These are phyloP conservation scores for Dromococcyx pavoninus DNA, from an alignment of 2,797 vertebrate species.

Conservation along the genomic window DNA sequence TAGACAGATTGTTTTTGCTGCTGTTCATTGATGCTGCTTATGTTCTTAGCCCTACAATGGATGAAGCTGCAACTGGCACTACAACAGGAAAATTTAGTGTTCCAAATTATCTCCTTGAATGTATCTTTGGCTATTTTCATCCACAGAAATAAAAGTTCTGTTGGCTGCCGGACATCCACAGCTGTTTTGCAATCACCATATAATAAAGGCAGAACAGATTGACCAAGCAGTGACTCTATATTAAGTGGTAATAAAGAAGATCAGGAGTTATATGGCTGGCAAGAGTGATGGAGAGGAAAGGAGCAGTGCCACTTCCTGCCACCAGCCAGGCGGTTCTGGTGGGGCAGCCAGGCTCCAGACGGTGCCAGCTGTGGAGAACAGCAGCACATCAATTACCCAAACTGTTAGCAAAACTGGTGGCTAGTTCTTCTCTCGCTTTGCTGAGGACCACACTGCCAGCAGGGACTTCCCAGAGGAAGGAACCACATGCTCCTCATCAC, in stretches of 20 bases:
- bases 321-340: not conserved
- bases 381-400: not conserved
- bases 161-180: not conserved
- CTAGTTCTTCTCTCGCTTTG: not conserved
- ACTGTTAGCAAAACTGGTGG: not conserved
- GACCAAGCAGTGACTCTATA: not conserved
- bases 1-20: not conserved
- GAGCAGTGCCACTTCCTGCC: not conserved
- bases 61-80: not conserved
- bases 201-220: not conserved
- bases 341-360: not conserved
- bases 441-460: not conserved
- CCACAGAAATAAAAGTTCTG: not conserved
- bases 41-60: not conserved
- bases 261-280: not conserved
- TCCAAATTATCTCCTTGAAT: not conserved
- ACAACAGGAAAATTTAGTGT: not conserved
- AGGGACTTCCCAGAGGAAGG: not conserved
- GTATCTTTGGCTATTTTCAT: slow-evolving; percentile 9
- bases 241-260: slow-evolving; percentile 13
- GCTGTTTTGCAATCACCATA: not conserved
- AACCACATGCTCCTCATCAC: rapidly evolving
- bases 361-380: not conserved
- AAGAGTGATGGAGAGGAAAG: not conserved
- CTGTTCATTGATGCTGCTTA: not conserved